A percentile compares a stretch with the other conserved stretches of the same genome.
These are phyloP conservation scores for Nesometra sesokonis DNA, from an alignment of 35 echinoderm and acorn worm species.

Conservation along the genomic window DNA sequence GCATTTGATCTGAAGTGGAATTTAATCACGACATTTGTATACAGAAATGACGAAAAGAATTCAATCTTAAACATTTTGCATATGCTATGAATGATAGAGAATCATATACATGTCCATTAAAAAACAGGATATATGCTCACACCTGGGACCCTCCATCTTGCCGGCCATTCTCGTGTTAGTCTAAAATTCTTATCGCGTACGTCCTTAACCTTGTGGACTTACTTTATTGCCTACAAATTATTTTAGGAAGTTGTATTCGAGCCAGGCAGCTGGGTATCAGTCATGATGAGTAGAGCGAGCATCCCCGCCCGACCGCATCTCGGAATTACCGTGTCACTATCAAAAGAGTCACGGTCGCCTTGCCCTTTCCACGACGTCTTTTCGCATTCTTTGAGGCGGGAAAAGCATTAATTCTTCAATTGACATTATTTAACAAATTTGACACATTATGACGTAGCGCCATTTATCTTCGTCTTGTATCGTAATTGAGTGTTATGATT, in stretches of 20 bases:
- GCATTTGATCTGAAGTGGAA: too few species aligned
- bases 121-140: not conserved
- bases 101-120: too few species aligned
- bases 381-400: not conserved
- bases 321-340: not conserved
- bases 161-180: not conserved
- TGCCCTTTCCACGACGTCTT: not conserved
- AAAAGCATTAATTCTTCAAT: not conserved
- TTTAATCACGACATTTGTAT: too few species aligned
- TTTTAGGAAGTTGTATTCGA: not conserved
- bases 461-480: not conserved
- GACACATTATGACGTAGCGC: not conserved
- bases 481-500: not conserved
- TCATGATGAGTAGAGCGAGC: not conserved
- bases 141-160: not conserved
- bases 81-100: too few species aligned
- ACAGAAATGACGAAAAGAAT: too few species aligned
- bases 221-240: not conserved
- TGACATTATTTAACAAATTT: not conserved
- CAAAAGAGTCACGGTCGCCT: not conserved
- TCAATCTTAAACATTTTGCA: too few species aligned
- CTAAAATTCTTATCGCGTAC: not conserved
- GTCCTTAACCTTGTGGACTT: not conserved
- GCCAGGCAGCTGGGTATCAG: not conserved
- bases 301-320: not conserved